A percentile compares a stretch with the other conserved stretches of the same genome.
phyloP scores from a whole-genome alignment of 2,113 vertebrate genomes.

The Excalfactoria chinensis region DNA sequence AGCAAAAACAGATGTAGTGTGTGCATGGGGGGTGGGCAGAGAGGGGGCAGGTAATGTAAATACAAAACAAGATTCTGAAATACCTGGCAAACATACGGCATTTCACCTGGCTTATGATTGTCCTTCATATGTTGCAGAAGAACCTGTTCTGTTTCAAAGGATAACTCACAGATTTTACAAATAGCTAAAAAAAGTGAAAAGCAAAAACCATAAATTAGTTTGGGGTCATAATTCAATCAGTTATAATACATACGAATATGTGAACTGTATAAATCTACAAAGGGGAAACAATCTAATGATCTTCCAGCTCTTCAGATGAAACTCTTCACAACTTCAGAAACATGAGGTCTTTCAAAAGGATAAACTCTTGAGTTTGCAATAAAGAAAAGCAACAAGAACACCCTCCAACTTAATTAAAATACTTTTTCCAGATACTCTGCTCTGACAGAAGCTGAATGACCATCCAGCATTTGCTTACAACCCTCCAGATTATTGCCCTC shows the following conservation, averaged over 20 bases:
- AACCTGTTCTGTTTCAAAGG: constrained; percentile 96
- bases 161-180: constrained; percentile 98
- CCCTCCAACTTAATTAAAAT: accelerated
- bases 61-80: not conserved
- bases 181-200: constrained; percentile 82
- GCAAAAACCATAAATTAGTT: not conserved
- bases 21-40: too few species aligned
- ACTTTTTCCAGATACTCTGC: not conserved
- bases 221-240: not conserved
- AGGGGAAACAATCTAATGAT: not conserved
- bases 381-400: not conserved
- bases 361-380: not conserved
- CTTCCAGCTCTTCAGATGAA: not conserved
- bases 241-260: accelerated
- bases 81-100: constrained; percentile 99
- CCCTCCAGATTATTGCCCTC: not conserved
- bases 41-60: not conserved
- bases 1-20: not conserved
- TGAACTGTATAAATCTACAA: not conserved
- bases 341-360: not conserved
- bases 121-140: constrained; percentile 99
- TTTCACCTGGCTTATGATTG: constrained; percentile 98
- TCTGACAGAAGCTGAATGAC: not conserved
- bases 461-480: not conserved
- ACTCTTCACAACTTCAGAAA: not conserved